Evolutionary conservation across 2,888 invertebrate genomes (phyloP).

Genomic region (Marasmarcha lunaedactyla): DNA sequence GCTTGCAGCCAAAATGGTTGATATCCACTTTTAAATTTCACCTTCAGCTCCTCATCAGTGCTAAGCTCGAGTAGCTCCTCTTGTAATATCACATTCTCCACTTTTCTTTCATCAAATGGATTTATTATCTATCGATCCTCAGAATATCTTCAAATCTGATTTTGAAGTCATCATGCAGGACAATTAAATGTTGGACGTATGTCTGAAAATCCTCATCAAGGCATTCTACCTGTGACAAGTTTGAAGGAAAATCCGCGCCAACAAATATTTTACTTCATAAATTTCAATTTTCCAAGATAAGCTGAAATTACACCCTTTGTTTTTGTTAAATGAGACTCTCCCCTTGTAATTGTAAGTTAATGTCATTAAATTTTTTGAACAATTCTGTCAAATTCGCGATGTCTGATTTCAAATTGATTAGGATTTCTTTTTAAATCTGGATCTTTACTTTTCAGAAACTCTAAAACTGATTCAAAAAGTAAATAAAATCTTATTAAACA

Average conservation of each 20-base stretch:
- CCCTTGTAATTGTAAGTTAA: conserved; percentile 20
- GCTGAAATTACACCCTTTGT: conserved; percentile 20
- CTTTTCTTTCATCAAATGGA: conserved; percentile 15
- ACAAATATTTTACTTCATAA: conserved; percentile 22
- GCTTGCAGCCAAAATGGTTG: conserved; percentile 13
- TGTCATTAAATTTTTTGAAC: conserved; percentile 8
- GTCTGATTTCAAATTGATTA: conserved; percentile 33
- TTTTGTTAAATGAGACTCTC: conserved; percentile 22
- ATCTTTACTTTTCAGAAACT: conserved; percentile 5
- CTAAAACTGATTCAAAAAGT: conserved; percentile 11
- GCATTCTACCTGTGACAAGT: conserved; percentile 15
- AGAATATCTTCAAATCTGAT: conserved; percentile 14
- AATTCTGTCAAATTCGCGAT: conserved; percentile 12
- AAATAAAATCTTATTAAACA: conserved; percentile 9
- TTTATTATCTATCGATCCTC: conserved; percentile 12
- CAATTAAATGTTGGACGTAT: conserved; percentile 16
- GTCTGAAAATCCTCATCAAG: conserved; percentile 11
- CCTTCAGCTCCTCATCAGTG: conserved; percentile 16
- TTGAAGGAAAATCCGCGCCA: conserved; percentile 21
- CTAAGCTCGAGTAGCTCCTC: conserved; percentile 16
- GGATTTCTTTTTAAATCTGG: conserved; percentile 16
- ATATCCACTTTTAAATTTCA: conserved; percentile 12
- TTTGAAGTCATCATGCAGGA: conserved; percentile 13
- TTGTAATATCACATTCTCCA: conserved; percentile 13
- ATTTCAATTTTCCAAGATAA: conserved; percentile 21